Conservation (phyloP, 1,140 invertebrate species). For the Cydia pomonella region DNA sequence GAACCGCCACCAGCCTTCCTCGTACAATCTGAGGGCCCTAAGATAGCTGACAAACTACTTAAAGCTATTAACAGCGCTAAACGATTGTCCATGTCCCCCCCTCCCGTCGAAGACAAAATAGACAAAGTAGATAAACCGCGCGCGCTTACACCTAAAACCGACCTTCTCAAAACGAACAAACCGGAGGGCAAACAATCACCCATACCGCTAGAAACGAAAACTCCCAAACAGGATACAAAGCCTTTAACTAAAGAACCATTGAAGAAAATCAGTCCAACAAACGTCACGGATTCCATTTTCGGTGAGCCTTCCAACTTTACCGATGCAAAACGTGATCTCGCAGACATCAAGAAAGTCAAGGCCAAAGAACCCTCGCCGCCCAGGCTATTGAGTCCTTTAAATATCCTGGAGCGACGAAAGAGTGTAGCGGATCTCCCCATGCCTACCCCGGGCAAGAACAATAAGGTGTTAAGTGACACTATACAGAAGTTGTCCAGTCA, state of each 20-base stretch:
- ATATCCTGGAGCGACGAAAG: constrained; percentile 66
- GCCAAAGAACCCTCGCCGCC: constrained; percentile 62
- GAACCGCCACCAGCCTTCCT: constrained; percentile 76
- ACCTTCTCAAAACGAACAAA: constrained; percentile 48
- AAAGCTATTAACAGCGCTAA: constrained; percentile 81
- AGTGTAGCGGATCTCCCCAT: constrained; percentile 65
- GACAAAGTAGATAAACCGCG: constrained; percentile 26
- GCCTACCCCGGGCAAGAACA: constrained; percentile 76
- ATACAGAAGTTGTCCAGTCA: constrained; percentile 82
- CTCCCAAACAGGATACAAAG: constrained; percentile 56
- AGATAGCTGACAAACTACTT: constrained; percentile 83
- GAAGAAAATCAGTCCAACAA: constrained; percentile 55
- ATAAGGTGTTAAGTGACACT: constrained; percentile 82
- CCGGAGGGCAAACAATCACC: constrained; percentile 60
- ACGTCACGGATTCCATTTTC: constrained; percentile 63
- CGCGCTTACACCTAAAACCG: constrained; percentile 60
- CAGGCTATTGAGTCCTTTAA: constrained; percentile 64
- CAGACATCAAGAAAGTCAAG: constrained; percentile 67
- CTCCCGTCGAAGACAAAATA: constrained; percentile 56
- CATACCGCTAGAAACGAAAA: constrained; percentile 50
- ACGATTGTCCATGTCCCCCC: constrained; percentile 71
- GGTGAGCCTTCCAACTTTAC: constrained; percentile 67
- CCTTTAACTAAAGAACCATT: constrained; percentile 55
- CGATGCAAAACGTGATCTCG: constrained; percentile 58
- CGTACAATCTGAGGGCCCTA: constrained; percentile 78